Percentiles rank a stretch among this genome's conserved stretches.
Conservation (phyloP, 1,140 invertebrate genomes). For the Tetramorium alpestre region DNA sequence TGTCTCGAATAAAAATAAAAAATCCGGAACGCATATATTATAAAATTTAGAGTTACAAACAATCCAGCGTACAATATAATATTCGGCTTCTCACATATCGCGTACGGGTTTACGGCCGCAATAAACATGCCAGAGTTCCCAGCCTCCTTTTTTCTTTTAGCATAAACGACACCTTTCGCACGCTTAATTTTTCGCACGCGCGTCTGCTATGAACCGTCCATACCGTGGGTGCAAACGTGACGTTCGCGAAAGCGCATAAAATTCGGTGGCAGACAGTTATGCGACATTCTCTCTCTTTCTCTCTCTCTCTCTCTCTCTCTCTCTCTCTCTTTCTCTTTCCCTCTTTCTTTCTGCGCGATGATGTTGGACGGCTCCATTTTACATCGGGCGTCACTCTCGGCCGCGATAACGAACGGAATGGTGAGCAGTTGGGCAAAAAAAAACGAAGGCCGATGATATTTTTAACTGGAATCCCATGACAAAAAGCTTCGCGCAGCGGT, state of each 20-base stretch:
- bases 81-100: background rate
- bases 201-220: background rate
- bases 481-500: background rate
- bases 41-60: background rate
- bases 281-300: background rate
- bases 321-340: background rate
- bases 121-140: slow-evolving; percentile 41
- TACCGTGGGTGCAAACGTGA: slow-evolving; percentile 11
- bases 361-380: slow-evolving; percentile 34
- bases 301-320: background rate
- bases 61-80: slow-evolving; percentile 8
- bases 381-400: slow-evolving; percentile 39
- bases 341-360: slow-evolving; percentile 11
- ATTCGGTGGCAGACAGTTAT: slow-evolving; percentile 48
- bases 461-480: slow-evolving; percentile 19
- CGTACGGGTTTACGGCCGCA: slow-evolving; percentile 15
- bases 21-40: background rate
- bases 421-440: slow-evolving; percentile 15
- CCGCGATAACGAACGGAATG: slow-evolving; percentile 45
- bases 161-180: slow-evolving; percentile 36
- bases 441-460: slow-evolving; percentile 30
- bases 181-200: slow-evolving; percentile 48
- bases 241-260: slow-evolving; percentile 50
- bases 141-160: background rate
- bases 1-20: background rate